These are phyloP conservation scores for Sclerurus mexicanus DNA, from an alignment of 2,113 vertebrate species.

Conservation along the genomic window DNA sequence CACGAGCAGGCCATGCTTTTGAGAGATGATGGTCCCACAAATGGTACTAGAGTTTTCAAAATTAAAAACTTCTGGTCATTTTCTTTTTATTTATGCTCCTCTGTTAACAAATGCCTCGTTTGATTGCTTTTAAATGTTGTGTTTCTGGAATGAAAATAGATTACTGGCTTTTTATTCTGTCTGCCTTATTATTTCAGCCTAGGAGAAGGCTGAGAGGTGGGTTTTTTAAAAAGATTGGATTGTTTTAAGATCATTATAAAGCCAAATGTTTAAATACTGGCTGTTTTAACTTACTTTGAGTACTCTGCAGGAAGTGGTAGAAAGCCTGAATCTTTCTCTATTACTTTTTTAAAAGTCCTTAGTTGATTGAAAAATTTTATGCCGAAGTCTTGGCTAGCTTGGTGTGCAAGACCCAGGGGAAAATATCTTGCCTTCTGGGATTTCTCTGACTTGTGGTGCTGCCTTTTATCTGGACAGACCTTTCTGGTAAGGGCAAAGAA, in stretches of 20 bases:
- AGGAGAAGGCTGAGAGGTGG: not conserved
- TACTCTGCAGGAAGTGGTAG: not conserved
- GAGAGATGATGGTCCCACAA: not conserved
- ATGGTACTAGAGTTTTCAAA: conserved; percentile 15
- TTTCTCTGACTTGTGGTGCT: not conserved
- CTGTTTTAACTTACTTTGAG: not conserved
- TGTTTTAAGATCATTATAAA: conserved; percentile 28
- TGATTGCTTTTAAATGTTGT: conserved; percentile 29
- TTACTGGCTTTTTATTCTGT: not conserved
- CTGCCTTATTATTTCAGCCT: not conserved
- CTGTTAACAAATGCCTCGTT: conserved; percentile 5
- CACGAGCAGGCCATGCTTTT: not conserved
- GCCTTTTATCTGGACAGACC: not conserved
- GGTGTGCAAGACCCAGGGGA: not conserved
- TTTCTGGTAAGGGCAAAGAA: not conserved
- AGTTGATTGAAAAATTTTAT: not conserved
- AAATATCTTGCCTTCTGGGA: not conserved
- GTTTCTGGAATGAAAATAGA: conserved; percentile 30
- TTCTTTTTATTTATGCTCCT: conserved; percentile 5
- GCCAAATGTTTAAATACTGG: conserved; percentile 7
- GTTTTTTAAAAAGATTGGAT: not conserved
- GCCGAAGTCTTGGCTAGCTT: not conserved
- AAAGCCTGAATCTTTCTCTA: not conserved
- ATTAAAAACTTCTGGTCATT: conserved; percentile 18
- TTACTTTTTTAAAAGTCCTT: not conserved